Conservation (phyloP, 2,797 vertebrate species). For the Hoplostethus atlanticus region DNA sequence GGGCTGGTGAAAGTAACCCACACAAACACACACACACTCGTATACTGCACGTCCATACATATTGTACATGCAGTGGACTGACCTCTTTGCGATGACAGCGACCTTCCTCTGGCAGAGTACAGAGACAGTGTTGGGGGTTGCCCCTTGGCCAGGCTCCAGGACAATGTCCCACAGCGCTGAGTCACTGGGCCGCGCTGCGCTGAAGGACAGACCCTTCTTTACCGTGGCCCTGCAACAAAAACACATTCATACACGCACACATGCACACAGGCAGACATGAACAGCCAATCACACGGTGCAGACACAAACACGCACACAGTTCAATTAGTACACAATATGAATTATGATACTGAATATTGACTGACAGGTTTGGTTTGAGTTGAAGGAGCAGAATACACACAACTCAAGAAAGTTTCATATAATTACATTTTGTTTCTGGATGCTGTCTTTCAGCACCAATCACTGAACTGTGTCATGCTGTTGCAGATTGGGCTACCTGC, state of each 20-base stretch:
- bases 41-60: not conserved
- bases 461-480: too few relatives aligned
- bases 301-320: conserved; percentile 4
- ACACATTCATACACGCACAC: conserved; percentile 20
- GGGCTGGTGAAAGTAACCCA: not conserved
- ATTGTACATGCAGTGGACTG: conserved; percentile 36
- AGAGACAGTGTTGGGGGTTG: conserved; percentile 72
- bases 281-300: too few relatives aligned
- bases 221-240: conserved; percentile 72
- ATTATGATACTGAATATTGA: too few relatives aligned
- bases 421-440: not conserved
- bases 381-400: too few relatives aligned
- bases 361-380: not conserved
- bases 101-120: conserved; percentile 80
- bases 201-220: conserved; percentile 81
- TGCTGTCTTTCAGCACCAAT: too few relatives aligned
- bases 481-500: too few relatives aligned
- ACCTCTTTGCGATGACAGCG: conserved; percentile 79
- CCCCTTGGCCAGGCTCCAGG: conserved; percentile 74
- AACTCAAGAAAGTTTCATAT: not conserved
- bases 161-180: conserved; percentile 78
- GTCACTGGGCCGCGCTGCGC: conserved; percentile 79
- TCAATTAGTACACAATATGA: conserved; percentile 15
- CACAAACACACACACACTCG: not conserved
- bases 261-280: not conserved